Base-by-base conservation (phyloP, 2,888 invertebrate genomes). In the Diarsia brunnea region DNA sequence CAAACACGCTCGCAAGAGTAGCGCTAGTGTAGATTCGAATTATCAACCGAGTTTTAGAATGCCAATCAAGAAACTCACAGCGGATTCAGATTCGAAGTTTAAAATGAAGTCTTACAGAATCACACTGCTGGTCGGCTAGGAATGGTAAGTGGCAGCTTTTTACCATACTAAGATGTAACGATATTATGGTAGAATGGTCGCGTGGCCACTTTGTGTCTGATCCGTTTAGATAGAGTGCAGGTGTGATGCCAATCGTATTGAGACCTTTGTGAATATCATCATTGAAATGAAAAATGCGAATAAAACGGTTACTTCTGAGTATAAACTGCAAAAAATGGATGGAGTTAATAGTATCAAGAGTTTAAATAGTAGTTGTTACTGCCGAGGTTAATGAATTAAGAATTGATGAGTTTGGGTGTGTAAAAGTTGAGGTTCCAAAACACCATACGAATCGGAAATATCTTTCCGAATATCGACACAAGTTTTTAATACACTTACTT, bases 111-210 rank as follows among this genome's bases (percentile, higher is more conserved):
- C n/a, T n/a, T n/a, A n/a, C n/a, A n/a, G n/a, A n/a, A n/a, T n/a
- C n/a, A n/a, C n/a, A n/a, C n/a, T n/a, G n/a, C 86, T 78, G 63
- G 63, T 43, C 66, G 31, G 69, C 31, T 69, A 16, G 66, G 74
- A 71, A 72, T 84, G 77, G 85, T 80, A 78, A 82, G 68, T 78
- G 73, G 75, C 60, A 47, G 61, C 63, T 71, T 81, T 64, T 66
- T 79, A 87, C 70, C 65, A 74, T 83, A 72, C 53, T 70, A 79
- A 85, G 81, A 80, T 80, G 84, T 86, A 83, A 87, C 78, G 72
- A 87, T 83, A 73, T 80, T 81, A 73, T 72, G 72, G 63, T 31
- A 27, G 19, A 43, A 27, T 64, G 47, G 82, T 73, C 79, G 71
- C 83, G 83, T 86, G 80, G 79, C 55, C 38, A 60, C 47, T 77